Percentiles rank a stretch among this genome's conserved stretches.
Conservation (phyloP, 2,888 invertebrate species). For the Acrocyrtus sp. region DNA sequence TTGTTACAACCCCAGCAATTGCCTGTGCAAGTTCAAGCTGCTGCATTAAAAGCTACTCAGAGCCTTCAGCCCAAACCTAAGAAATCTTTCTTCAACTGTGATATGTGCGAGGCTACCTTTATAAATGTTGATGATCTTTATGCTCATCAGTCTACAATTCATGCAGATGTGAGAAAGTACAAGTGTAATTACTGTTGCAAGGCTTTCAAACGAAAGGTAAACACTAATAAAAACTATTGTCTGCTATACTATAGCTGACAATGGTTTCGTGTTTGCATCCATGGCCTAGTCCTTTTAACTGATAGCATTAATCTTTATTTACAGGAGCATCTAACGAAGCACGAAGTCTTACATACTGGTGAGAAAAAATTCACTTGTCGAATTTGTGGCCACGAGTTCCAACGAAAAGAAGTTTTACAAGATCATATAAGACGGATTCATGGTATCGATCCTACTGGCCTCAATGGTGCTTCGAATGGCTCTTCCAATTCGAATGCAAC, state of each 20-base stretch:
- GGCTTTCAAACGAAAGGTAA: constrained; percentile 59
- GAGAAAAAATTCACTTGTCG: constrained; percentile 55
- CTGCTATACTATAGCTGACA: neutral
- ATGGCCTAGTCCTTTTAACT: neutral
- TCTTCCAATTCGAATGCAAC: neutral
- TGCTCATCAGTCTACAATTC: constrained; percentile 57
- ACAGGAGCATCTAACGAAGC: constrained; percentile 59
- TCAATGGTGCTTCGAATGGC: neutral
- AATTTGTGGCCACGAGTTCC: constrained; percentile 56
- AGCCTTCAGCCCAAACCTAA: constrained; percentile 56
- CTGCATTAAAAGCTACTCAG: constrained; percentile 25
- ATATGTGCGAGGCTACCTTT: constrained; percentile 59
- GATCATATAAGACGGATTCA: constrained; percentile 58
- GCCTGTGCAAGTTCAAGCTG: no score
- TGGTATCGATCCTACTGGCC: constrained; percentile 22
- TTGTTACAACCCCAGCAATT: constrained; percentile 3
- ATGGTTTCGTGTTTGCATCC: no score
- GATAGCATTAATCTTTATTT: constrained; percentile 2
- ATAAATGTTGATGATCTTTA: constrained; percentile 53
- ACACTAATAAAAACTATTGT: neutral
- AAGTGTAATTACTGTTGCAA: constrained; percentile 60
- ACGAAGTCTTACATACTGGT: constrained; percentile 57
- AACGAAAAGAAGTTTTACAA: constrained; percentile 57
- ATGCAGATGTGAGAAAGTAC: constrained; percentile 55
- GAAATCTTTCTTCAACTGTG: constrained; percentile 57